Base-by-base conservation (phyloP, 1,140 invertebrate species). In the Teleopsis dalmanni region DNA sequence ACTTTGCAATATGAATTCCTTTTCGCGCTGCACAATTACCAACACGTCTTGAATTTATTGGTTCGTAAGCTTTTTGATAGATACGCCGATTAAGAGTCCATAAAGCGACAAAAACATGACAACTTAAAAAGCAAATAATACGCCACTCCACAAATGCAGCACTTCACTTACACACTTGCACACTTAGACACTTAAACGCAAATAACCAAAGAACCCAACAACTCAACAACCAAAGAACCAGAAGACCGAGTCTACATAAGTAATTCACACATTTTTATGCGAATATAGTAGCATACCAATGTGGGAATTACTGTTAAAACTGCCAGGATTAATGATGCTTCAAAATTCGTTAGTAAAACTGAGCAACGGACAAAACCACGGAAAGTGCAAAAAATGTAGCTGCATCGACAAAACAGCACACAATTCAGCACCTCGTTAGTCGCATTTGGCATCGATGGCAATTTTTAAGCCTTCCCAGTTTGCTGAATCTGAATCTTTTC, bases 61-160 rank as follows among this genome's bases (percentile, higher is more conserved):
- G 61, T 66, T 60, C 59, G 64, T 66, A 60, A 67, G 64, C 64
- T 66, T 67, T 64, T 64, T 67, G 64, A 67, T 67, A 64, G 64
- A 67, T 66, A 66, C 60, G 64, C 60, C 64, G 64, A 67, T 67
- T 67, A 67, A 64, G 66, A 67, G 64, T 67, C 64, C 61, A 67
- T 67, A 67, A 67, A 67, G 63, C 64, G 64, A 67, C 64, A 64
- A 66, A 60, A 67, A 67, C 64, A 67, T 67, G 64, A 66, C 64
- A 66, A 64, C 59, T 67, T 57, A 44, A n/a, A n/a, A n/a, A n/a
- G n/a, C n/a, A n/a, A 46, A 35, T 34, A 31, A 31, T 33, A 44
- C 29, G 34, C 31, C 46, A 47, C 14, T n/a, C 42, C 31, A 27
- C 40, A 22, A 19, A 38, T 22, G 22, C 13, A 40, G 21, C 19